phyloP scores from a whole-genome alignment of 2,888 invertebrate species.

The Cyrtodaria siliqua region DNA sequence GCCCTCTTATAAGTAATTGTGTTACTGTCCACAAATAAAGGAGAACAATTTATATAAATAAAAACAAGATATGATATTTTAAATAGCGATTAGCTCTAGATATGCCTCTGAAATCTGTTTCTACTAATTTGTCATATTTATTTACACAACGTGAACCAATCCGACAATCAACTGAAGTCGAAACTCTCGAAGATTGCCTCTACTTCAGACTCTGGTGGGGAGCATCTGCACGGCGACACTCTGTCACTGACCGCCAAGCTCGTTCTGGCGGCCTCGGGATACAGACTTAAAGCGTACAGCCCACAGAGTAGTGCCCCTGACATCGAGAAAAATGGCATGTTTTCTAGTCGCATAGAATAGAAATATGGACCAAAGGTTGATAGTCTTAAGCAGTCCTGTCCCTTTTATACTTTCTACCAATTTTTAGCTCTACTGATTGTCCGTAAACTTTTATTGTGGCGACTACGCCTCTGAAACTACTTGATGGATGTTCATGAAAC shows the following conservation, averaged over 20 bases:
- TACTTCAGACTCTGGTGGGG: conserved; percentile 50
- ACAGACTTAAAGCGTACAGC: conserved; percentile 12
- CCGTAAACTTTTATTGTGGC: no score
- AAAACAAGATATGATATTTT: no score
- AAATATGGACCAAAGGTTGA: conserved; percentile 69
- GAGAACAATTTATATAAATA: no score
- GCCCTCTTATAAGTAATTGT: no score
- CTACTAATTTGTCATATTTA: no score
- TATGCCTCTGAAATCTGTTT: no score
- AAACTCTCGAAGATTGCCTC: conserved; percentile 73
- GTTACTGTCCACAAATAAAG: no score
- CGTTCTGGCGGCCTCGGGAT: conserved; percentile 65
- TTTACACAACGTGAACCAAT: conserved; percentile 18
- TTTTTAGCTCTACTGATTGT: no score
- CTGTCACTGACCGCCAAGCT: conserved; percentile 73
- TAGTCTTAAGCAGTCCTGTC: not conserved
- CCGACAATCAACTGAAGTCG: conserved; percentile 50
- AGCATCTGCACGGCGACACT: conserved; percentile 39
- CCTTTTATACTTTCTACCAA: no score
- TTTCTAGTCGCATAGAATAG: conserved; percentile 66
- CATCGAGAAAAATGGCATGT: conserved; percentile 45
- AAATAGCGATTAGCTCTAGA: no score
- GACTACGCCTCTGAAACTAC: no score
- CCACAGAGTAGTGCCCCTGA: conserved; percentile 18
- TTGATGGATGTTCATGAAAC: no score